Conservation (phyloP, 2,113 vertebrate genomes). For the Nothobranchius kuhntae region DNA sequence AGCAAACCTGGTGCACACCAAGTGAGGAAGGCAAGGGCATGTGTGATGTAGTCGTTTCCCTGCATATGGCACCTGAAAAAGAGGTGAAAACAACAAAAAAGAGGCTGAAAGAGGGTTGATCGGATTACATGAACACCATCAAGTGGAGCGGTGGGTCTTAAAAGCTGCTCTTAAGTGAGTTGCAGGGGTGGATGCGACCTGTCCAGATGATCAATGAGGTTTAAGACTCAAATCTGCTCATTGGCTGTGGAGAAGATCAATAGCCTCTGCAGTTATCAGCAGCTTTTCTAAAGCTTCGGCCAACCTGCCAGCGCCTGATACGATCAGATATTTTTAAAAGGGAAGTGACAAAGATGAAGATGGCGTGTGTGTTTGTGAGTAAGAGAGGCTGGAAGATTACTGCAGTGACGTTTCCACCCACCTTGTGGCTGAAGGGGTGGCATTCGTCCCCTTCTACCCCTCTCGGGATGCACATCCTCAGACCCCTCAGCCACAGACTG, state of each 20-base stretch:
- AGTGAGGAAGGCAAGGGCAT: conserved; percentile 86
- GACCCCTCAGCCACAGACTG: conserved; percentile 89
- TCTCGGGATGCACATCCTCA: conserved; percentile 88
- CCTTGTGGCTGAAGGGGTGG: conserved; percentile 91
- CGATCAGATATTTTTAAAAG: conserved; percentile 28
- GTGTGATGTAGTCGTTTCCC: conserved; percentile 87
- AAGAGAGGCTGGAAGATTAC: conserved; percentile 5
- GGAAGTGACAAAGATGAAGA: conserved; percentile 8
- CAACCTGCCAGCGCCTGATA: conserved; percentile 42
- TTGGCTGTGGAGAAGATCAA: conserved; percentile 55
- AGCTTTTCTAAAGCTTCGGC: conserved; percentile 56
- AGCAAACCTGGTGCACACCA: conserved; percentile 78
- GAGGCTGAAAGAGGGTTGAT: conserved; percentile 8
- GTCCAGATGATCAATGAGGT: conserved; percentile 55
- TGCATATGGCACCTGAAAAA: conserved; percentile 82
- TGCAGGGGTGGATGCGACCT: conserved; percentile 32
- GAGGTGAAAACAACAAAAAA: neutral
- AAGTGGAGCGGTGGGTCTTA: neutral
- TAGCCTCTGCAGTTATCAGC: conserved; percentile 68
- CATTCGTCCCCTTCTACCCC: conserved; percentile 89
- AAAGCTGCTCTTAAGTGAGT: conserved; percentile 24
- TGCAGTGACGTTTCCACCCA: conserved; percentile 48
- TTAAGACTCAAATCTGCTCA: conserved; percentile 45
- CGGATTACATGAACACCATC: conserved; percentile 41
- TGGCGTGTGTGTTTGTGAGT: conserved; percentile 1